Base-by-base conservation (phyloP, 2,113 vertebrate species). In the Capra hircus region DNA sequence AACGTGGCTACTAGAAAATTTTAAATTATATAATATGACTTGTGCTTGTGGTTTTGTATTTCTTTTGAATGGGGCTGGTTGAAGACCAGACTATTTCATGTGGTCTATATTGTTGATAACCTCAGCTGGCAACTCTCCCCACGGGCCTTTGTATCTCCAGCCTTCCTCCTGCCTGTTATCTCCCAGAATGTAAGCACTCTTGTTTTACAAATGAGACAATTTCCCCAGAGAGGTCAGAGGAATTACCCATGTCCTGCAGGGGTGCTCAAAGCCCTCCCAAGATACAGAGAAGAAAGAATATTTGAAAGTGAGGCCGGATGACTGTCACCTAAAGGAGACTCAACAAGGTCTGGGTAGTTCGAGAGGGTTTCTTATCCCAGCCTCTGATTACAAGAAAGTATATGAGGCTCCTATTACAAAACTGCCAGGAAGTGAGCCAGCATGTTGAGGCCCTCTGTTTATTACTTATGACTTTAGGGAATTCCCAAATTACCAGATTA, bases 301-400 rank as follows among this genome's bases (percentile, higher is more conserved):
- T 59, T 82, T 8, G 3, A 85, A 93, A 91, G 27, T 40, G 60
- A 78, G 36, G 45, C 30, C 2, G 3, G 30, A 11, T 67, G 60
- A 40, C 57, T 88, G 36, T 57, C 12, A 40, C 36, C 40, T 53
- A 85, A 85, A 96, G 43, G 21, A 4, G 91, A 53, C 15, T 55
- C 33, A 87, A 40, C 19, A 27, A 67, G 43, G 33, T 59, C 59
- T 48, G 27, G 90, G 60, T 71, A 36, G 50, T 62, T 88, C 64
- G 8, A 25, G 36, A 53, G 36, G 36, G 17, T 62, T 93, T 87
- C 60, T 83, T 23, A 60, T 55, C 19, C 6, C 90, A 62, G 77
- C 50, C 21, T 97, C 96, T 45, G 60, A 80, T 77, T 55, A 33
- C 10, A 77, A 87, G 95, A 88, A 97, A 91, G 78, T 94, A 2